These are phyloP conservation scores for Eucera pruinosa DNA, from an alignment of 2,888 invertebrate species.

Conservation along the genomic window DNA sequence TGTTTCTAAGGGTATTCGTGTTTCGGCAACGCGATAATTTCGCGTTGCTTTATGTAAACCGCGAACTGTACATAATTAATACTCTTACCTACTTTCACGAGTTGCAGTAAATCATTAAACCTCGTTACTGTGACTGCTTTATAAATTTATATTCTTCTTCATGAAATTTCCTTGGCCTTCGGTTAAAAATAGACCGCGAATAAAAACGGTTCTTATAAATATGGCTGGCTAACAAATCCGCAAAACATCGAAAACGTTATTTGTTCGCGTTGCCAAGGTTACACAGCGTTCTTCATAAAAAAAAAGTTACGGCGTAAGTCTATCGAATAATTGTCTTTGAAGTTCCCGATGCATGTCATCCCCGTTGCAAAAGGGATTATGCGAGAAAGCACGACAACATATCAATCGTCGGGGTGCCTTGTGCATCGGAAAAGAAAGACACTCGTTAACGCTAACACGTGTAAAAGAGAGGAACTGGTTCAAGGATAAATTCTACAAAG, in stretches of 20 bases:
- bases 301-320: neutral
- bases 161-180: neutral
- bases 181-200: neutral
- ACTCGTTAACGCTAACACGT: constrained; percentile 32
- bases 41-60: neutral
- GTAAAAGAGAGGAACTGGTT: constrained; percentile 39
- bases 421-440: constrained; percentile 6
- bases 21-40: constrained; percentile 5
- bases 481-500: constrained; percentile 54
- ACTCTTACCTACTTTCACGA: neutral
- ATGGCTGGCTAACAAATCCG: too few species aligned
- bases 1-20: neutral
- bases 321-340: constrained; percentile 6
- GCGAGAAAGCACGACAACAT: constrained; percentile 10
- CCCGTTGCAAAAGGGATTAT: neutral
- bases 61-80: neutral
- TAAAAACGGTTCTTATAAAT: too few species aligned
- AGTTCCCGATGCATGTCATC: neutral
- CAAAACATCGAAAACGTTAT: too few species aligned
- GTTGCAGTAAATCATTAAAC: neutral
- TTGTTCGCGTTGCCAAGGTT: neutral
- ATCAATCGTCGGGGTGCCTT: constrained; percentile 19
- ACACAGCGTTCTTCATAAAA: neutral
- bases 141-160: neutral
- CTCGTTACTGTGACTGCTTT: neutral